A percentile compares a stretch with the other conserved stretches of the same genome.
Evolutionary conservation across 2,797 vertebrate genomes (phyloP).

Genomic region (Hafferia zeledoni): DNA sequence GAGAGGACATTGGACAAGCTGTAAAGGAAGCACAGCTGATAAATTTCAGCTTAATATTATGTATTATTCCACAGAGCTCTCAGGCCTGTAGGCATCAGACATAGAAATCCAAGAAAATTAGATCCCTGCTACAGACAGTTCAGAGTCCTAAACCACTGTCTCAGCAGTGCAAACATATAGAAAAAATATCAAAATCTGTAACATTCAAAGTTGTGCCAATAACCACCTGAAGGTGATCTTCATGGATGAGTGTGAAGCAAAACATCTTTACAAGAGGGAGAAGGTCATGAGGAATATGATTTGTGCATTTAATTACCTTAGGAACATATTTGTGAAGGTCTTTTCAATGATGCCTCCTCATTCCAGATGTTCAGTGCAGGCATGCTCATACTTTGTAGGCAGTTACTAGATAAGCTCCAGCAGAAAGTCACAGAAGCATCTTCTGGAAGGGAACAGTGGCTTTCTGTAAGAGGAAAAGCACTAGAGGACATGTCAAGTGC

Average conservation of each 20-base stretch:
- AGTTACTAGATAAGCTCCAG: not conserved
- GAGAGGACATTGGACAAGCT: not conserved
- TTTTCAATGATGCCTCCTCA: not conserved
- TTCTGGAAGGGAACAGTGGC: not conserved
- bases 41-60: not conserved
- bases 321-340: not conserved
- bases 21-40: not conserved
- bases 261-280: not conserved
- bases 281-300: not conserved
- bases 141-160: not conserved
- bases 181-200: not conserved
- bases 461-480: not conserved
- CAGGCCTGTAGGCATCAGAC: not conserved
- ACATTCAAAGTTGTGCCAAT: not conserved
- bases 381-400: not conserved
- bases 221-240: not conserved
- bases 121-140: not conserved
- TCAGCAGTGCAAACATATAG: not conserved
- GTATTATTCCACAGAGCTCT: not conserved
- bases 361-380: not conserved
- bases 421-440: not conserved
- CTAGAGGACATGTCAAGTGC: not conserved
- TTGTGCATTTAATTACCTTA: not conserved
- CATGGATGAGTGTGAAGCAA: not conserved
- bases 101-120: not conserved